Percentiles rank a stretch among this genome's conserved stretches.
Evolutionary conservation across 2,113 vertebrate genomes (phyloP).

Genomic region (Dendropsophus ebraccatus): DNA sequence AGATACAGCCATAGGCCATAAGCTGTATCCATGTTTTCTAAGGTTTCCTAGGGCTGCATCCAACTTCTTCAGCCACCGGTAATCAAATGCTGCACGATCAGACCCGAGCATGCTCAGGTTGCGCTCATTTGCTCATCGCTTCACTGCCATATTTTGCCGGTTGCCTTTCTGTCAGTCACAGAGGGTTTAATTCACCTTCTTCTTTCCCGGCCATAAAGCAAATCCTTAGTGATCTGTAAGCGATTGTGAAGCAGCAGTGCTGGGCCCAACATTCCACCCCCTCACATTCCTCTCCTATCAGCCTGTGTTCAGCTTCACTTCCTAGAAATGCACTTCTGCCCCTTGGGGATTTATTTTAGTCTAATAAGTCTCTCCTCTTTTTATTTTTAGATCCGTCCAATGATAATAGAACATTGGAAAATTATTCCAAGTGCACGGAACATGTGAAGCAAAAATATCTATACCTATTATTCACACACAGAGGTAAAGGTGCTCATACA

Average conservation of each 20-base stretch:
- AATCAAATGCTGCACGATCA: too few species aligned
- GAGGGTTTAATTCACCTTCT: background rate
- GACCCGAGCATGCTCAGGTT: too few species aligned
- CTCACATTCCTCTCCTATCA: constrained; percentile 21
- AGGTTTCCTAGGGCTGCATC: too few species aligned
- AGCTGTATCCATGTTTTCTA: too few species aligned
- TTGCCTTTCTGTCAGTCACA: background rate
- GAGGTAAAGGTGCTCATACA: too few species aligned
- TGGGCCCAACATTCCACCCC: constrained; percentile 10
- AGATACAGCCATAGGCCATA: too few species aligned
- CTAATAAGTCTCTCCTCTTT: constrained; percentile 17
- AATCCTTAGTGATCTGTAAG: background rate
- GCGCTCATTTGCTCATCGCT: too few species aligned
- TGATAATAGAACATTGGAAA: background rate
- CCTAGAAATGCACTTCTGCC: constrained; percentile 25
- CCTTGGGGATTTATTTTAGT: constrained; percentile 13
- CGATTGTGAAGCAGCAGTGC: background rate
- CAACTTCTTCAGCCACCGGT: too few species aligned
- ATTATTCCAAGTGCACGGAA: background rate
- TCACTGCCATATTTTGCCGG: background rate
- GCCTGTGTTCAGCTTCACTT: constrained; percentile 10
- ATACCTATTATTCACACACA: too few species aligned
- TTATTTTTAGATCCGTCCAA: constrained; percentile 23
- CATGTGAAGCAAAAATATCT: background rate
- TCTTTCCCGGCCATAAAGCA: background rate